Percentiles rank a stretch among this genome's conserved stretches.
Evolutionary conservation across 2,113 vertebrate species (phyloP).

Genomic region (Cairina moschata): DNA sequence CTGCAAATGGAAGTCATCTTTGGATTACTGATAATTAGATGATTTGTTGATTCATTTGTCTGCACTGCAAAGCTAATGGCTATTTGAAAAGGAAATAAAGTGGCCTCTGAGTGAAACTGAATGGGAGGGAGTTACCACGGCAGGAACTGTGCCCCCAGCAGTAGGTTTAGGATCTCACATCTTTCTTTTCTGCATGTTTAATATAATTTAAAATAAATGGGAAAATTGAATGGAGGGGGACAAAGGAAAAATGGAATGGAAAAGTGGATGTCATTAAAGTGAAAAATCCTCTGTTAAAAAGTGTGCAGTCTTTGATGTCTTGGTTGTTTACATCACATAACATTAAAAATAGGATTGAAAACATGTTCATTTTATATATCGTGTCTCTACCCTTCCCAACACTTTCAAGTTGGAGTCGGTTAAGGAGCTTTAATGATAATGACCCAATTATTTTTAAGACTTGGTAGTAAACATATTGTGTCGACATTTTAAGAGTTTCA

Average conservation of each 20-base stretch:
- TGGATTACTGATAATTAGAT: not conserved
- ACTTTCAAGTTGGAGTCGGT: constrained; percentile 45
- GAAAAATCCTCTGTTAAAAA: not conserved
- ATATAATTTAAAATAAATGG: not conserved
- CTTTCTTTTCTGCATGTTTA: not conserved
- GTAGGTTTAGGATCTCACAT: not conserved
- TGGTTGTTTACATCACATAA: constrained; percentile 33
- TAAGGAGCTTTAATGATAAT: constrained; percentile 50
- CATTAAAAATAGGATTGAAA: constrained; percentile 52
- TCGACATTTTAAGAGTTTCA: constrained; percentile 31
- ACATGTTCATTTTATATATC: not conserved
- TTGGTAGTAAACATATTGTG: constrained; percentile 50
- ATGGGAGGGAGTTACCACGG: not conserved
- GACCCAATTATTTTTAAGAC: constrained; percentile 61
- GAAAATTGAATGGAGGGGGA: not conserved
- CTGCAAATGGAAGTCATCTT: not conserved
- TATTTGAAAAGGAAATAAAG: not conserved
- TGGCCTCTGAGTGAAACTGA: not conserved
- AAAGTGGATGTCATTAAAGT: not conserved
- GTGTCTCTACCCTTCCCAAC: not conserved
- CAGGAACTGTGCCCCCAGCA: not conserved
- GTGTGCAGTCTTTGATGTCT: constrained; percentile 33
- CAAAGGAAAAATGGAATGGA: not conserved
- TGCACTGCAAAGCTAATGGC: not conserved
- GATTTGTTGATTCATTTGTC: not conserved